Percentiles rank a stretch among this genome's conserved stretches.
phyloP scores from a whole-genome alignment of 2,797 vertebrate genomes.

The Spatula versicolor region DNA sequence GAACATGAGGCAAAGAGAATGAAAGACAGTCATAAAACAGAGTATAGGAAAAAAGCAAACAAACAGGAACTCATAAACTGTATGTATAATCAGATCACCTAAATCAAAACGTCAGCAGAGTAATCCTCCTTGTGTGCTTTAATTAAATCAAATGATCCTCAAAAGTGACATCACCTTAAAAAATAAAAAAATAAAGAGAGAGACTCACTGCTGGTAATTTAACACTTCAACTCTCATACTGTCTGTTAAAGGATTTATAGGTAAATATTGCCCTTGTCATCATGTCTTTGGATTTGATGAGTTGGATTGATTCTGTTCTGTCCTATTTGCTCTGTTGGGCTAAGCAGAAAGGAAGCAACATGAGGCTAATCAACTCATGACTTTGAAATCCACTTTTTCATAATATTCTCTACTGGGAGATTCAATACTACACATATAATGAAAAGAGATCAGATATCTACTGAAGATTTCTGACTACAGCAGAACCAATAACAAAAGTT shows the following conservation, averaged over 20 bases:
- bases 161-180: neutral
- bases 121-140: neutral
- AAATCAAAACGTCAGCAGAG: neutral
- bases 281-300: neutral
- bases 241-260: neutral
- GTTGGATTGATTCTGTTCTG: neutral
- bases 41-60: neutral
- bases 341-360: neutral
- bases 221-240: neutral
- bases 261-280: neutral
- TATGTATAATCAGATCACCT: neutral
- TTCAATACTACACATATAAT: neutral
- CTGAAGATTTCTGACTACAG: neutral
- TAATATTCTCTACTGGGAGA: neutral
- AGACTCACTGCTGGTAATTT: neutral
- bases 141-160: neutral
- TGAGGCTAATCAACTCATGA: neutral
- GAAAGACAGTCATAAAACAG: neutral
- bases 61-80: neutral
- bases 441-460: neutral
- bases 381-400: neutral
- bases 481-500: conserved; percentile 28
- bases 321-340: neutral
- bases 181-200: neutral
- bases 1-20: neutral